Conservation (phyloP, 2,888 invertebrate species). For the Pyralis farinalis region DNA sequence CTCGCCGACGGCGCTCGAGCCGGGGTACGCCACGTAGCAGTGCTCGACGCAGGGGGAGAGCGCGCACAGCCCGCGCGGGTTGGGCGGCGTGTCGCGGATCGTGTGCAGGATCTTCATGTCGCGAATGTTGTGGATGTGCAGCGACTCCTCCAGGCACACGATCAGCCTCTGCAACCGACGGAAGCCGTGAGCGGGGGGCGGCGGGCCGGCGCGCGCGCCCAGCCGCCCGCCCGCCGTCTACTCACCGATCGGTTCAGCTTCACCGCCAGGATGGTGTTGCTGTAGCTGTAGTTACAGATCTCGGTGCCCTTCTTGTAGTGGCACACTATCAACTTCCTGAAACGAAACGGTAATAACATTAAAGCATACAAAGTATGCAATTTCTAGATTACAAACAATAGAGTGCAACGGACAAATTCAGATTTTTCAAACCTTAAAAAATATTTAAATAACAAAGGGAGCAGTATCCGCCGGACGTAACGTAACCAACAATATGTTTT, state of each 20-base stretch:
- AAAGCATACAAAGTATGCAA: too few species aligned
- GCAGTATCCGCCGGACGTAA: too few species aligned
- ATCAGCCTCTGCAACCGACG: slow-evolving; percentile 87
- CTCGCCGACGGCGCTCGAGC: slow-evolving; percentile 95
- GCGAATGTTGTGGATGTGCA: slow-evolving; percentile 98
- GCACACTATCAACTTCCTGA: slow-evolving; percentile 92
- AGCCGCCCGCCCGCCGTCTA: slow-evolving; percentile 20
- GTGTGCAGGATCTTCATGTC: slow-evolving; percentile 99
- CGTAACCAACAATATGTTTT: too few species aligned
- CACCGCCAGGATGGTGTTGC: slow-evolving; percentile 97
- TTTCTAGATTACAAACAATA: too few species aligned
- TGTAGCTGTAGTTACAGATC: slow-evolving; percentile 97
- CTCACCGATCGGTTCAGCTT: slow-evolving; percentile 95
- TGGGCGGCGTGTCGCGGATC: slow-evolving; percentile 98
- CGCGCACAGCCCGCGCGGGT: slow-evolving; percentile 95
- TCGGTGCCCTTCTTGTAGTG: slow-evolving; percentile 99
- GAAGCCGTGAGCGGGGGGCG: neutral
- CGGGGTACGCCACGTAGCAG: slow-evolving; percentile 98
- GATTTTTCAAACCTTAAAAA: too few species aligned
- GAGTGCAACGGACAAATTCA: too few species aligned
- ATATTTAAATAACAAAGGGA: too few species aligned
- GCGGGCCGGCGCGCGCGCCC: neutral
- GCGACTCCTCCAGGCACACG: slow-evolving; percentile 97
- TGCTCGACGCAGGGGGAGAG: slow-evolving; percentile 93
- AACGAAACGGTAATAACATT: slow-evolving; percentile 18